A percentile compares a stretch with the other conserved stretches of the same genome.
These are phyloP conservation scores for silkworm (Bombyx mori) DNA, from an alignment of 1,140 invertebrate genomes.

Conservation along the genomic window DNA sequence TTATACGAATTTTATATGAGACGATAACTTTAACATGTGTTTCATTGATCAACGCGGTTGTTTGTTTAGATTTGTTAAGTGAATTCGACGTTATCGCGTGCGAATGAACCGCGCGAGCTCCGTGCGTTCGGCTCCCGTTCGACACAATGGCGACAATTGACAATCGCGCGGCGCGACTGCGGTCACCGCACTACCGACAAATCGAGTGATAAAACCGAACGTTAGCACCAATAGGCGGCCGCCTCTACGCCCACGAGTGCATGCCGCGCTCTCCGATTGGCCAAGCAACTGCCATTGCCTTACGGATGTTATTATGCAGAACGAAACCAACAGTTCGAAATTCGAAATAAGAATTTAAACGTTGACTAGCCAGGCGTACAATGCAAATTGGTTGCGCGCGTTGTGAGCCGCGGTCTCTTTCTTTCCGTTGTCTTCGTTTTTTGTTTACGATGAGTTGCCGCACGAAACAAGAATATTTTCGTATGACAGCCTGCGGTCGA, in stretches of 20 bases:
- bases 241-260: constrained; percentile 54
- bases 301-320: constrained; percentile 68
- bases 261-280: constrained; percentile 40
- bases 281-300: constrained; percentile 67
- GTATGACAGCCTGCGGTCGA: constrained; percentile 21
- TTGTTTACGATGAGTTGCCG: constrained; percentile 29
- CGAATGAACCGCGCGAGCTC: constrained; percentile 42
- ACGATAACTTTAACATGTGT: constrained; percentile 14
- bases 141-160: constrained; percentile 67
- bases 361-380: constrained; percentile 59
- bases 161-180: constrained; percentile 58
- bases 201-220: constrained; percentile 58
- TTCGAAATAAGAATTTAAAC: constrained; percentile 67
- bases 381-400: constrained; percentile 65
- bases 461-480: constrained; percentile 26
- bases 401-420: constrained; percentile 38
- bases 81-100: constrained; percentile 28
- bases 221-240: constrained; percentile 39
- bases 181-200: constrained; percentile 52
- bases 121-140: constrained; percentile 47
- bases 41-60: constrained; percentile 15
- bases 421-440: constrained; percentile 36
- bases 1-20: not conserved
- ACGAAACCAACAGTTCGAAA: constrained; percentile 60
- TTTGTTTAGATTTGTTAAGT: constrained; percentile 12